Conservation (phyloP, 2,888 invertebrate species). For the Ophion ventricosus region DNA sequence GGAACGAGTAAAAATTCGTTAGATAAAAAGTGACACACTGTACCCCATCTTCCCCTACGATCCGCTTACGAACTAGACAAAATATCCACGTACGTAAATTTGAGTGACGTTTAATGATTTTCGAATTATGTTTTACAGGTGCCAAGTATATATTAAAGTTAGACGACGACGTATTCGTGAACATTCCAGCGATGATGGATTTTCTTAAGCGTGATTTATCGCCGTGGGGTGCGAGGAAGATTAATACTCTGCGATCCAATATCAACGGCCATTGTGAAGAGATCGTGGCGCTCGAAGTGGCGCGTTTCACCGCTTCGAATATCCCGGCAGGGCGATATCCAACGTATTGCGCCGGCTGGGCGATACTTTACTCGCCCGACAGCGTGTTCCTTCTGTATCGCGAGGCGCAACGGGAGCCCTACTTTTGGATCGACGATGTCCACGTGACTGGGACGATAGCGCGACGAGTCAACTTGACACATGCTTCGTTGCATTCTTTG, state of each 20-base stretch:
- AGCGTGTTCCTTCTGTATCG: conserved; percentile 85
- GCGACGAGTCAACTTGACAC: conserved; percentile 85
- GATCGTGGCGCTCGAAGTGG: conserved; percentile 90
- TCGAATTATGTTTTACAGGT: conserved; percentile 70
- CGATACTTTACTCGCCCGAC: conserved; percentile 88
- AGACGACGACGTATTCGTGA: conserved; percentile 84
- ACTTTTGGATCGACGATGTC: conserved; percentile 94
- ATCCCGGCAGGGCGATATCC: conserved; percentile 87
- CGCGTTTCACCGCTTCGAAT: conserved; percentile 88
- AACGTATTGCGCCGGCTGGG: conserved; percentile 90
- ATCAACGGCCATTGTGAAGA: conserved; percentile 84
- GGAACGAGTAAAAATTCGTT: no score
- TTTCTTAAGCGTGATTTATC: conserved; percentile 85
- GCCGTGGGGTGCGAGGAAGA: conserved; percentile 86
- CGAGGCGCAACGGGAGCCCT: conserved; percentile 86
- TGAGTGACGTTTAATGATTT: neutral
- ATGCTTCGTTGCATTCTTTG: conserved; percentile 84
- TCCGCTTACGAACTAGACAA: neutral
- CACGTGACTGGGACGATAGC: conserved; percentile 90
- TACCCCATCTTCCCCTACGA: no score
- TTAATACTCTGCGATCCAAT: conserved; percentile 88
- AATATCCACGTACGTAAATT: neutral
- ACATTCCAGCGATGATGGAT: conserved; percentile 81
- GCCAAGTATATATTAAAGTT: conserved; percentile 83
- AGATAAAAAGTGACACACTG: no score